phyloP scores from a whole-genome alignment of 2,113 vertebrate species.

The Erythrolamprus reginae region DNA sequence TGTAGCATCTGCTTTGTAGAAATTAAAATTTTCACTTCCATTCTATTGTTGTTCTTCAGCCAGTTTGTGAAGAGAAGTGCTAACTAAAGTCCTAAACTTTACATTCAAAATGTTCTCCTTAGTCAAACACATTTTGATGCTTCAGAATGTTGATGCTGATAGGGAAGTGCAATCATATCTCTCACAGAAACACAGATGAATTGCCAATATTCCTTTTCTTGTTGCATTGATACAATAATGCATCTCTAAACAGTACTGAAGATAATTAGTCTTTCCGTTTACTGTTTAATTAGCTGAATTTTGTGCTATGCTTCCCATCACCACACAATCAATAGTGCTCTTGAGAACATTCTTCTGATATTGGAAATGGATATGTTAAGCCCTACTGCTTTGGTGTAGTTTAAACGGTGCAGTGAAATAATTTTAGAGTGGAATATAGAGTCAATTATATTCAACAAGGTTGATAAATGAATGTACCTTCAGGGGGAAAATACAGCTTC shows the following conservation, averaged over 20 bases:
- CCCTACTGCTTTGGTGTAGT: slow-evolving; percentile 33
- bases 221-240: slow-evolving; percentile 30
- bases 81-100: neutral
- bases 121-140: neutral
- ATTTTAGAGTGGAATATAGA: slow-evolving; percentile 43
- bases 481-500: slow-evolving; percentile 28
- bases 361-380: slow-evolving; percentile 61
- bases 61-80: neutral
- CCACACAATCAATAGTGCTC: slow-evolving; percentile 52
- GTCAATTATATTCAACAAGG: slow-evolving; percentile 55
- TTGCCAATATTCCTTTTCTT: slow-evolving; percentile 34
- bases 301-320: slow-evolving; percentile 57
- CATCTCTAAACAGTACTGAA: slow-evolving; percentile 53
- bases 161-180: slow-evolving; percentile 34
- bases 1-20: neutral
- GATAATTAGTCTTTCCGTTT: slow-evolving; percentile 50
- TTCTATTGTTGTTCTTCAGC: neutral
- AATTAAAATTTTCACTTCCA: neutral
- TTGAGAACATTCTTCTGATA: slow-evolving; percentile 56
- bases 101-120: neutral
- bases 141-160: neutral
- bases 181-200: slow-evolving; percentile 17
- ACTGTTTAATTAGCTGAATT: slow-evolving; percentile 70
- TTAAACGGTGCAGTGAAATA: slow-evolving; percentile 35
- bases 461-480: slow-evolving; percentile 48